Evolutionary conservation across 1,140 invertebrate species (phyloP).

Genomic region (Platyscapa corneri): DNA sequence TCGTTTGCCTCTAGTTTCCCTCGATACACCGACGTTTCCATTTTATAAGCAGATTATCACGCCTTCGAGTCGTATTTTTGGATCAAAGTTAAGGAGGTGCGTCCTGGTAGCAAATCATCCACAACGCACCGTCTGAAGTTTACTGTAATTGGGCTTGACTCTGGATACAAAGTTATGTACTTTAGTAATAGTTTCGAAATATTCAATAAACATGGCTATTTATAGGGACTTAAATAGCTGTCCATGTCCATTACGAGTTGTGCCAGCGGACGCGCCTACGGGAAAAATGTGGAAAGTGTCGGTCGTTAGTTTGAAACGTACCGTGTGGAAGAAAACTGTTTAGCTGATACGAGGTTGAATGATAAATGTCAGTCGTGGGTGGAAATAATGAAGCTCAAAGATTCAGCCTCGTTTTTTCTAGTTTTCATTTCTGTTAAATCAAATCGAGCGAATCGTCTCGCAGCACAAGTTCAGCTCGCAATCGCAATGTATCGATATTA

Average conservation of each 20-base stretch:
- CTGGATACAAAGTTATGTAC: conserved; percentile 13
- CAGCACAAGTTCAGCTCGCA: too few relatives aligned
- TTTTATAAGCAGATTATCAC: conserved; percentile 24
- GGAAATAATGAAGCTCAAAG: too few relatives aligned
- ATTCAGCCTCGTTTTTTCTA: too few relatives aligned
- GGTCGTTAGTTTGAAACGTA: not conserved
- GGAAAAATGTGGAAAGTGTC: not conserved
- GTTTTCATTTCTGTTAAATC: too few relatives aligned
- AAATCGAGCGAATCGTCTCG: too few relatives aligned
- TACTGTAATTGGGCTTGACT: not conserved
- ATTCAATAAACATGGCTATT: conserved; percentile 27
- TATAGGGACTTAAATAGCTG: conserved; percentile 15
- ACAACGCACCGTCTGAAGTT: not conserved
- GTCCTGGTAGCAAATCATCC: conserved; percentile 28
- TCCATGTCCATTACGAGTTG: not conserved
- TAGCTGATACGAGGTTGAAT: not conserved
- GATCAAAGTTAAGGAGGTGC: conserved; percentile 28
- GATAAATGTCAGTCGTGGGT: too few relatives aligned
- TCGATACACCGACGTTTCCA: not conserved
- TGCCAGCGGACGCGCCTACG: not conserved
- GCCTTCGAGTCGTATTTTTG: not conserved
- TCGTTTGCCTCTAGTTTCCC: not conserved
- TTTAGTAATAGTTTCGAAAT: conserved; percentile 10
- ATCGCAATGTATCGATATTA: too few relatives aligned
- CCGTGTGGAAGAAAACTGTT: not conserved